Base-by-base conservation (phyloP, 2,797 vertebrate species). In the Florisuga fusca region DNA sequence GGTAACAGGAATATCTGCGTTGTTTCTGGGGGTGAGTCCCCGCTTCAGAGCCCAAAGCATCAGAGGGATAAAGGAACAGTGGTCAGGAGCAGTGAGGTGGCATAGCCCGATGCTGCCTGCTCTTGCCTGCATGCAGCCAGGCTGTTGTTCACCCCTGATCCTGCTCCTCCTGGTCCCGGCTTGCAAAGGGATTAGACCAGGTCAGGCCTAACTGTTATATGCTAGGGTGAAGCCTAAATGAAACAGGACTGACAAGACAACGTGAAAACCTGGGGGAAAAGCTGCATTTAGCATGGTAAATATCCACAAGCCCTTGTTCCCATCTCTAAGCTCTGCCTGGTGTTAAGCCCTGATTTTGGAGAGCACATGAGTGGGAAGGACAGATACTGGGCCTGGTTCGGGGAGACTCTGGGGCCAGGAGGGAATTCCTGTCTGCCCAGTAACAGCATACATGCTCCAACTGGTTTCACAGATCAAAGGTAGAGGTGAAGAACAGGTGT, bases 401-500 rank as follows among this genome's bases (percentile, higher is more conserved):
- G 53, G 43, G 67, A 88, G 33, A 16, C 48, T 81, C 22, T 18
- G 19, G 23, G 81, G 55, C 55, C 69, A 66, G 59, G 45, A 76
- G 36, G 43, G n/a, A 80, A 89, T 85, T 90, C n/a, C 34, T 86
- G 29, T 69, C 55, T 78, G 55, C 41, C 36, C 74, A 58, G 66
- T 63, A 86, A 62, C 38, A 73, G 34, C 1, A 0, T 53, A 20
- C 31, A 19, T 2, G 11, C 38, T 90, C 27, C 19, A 81, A 34
- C 67, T n/a, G 12, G 82, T 53, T 91, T 92, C 72, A 64, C 53
- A 63, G 46, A 54, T 85, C 64, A 66, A 57, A 92, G 66, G 51
- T 8, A 62, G 75, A 87, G 50, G 54, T 66, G 63, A 78, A 91
- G n/a, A 78, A 85, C 80, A 87, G 48, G 64, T 86, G 36, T 78